Conservation (phyloP, 1,140 invertebrate genomes). For the Panulirus ornatus region DNA sequence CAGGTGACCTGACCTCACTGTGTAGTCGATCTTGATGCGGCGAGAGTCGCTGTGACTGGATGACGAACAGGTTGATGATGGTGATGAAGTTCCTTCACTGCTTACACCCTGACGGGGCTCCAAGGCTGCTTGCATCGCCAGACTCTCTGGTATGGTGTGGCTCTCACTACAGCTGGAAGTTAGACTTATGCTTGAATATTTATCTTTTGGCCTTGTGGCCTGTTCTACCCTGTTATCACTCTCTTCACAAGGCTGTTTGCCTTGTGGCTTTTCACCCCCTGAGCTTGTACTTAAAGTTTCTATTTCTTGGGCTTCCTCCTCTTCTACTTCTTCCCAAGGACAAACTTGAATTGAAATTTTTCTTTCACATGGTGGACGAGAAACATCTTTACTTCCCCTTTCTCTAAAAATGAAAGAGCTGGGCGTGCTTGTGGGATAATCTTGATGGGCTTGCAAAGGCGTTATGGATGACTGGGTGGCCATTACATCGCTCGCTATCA, state of each 20-base stretch:
- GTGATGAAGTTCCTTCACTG: constrained; percentile 64
- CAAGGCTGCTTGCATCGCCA: constrained; percentile 30
- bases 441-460: constrained; percentile 37
- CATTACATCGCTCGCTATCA: constrained; percentile 7
- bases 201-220: constrained; percentile 55
- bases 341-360: constrained; percentile 66
- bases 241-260: constrained; percentile 21
- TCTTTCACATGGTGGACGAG: constrained; percentile 60
- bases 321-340: constrained; percentile 64
- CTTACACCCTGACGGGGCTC: constrained; percentile 59
- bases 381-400: constrained; percentile 52
- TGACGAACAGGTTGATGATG: constrained; percentile 64
- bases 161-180: constrained; percentile 36
- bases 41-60: constrained; percentile 64
- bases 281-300: constrained; percentile 28
- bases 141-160: constrained; percentile 58
- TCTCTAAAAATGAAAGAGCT: constrained; percentile 19
- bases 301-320: constrained; percentile 33
- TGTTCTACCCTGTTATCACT: constrained; percentile 43
- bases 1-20: constrained; percentile 68
- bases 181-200: constrained; percentile 34
- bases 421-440: constrained; percentile 32
- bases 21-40: constrained; percentile 71
- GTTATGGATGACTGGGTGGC: background rate
- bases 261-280: background rate